Percentiles rank a stretch among this genome's conserved stretches.
Evolutionary conservation across 2,113 vertebrate genomes (phyloP).

Genomic region (Paradoxurus hermaphroditus): DNA sequence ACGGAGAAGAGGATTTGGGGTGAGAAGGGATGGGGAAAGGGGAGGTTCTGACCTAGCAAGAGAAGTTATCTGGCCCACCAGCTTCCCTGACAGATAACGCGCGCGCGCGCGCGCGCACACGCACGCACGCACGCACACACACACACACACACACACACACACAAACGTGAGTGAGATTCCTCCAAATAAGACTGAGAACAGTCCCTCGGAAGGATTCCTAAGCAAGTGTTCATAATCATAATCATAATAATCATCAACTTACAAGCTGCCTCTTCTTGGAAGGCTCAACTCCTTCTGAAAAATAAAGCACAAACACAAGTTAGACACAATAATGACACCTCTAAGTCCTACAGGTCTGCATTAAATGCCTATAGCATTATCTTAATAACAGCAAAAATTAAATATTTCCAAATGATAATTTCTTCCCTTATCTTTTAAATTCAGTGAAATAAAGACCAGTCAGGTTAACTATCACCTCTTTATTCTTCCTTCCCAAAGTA

Average conservation of each 20-base stretch:
- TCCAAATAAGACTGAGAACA: conserved; percentile 5
- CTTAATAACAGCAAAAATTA: conserved; percentile 30
- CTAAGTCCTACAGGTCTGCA: neutral
- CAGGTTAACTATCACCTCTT: neutral
- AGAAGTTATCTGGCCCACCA: neutral
- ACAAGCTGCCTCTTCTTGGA: conserved; percentile 98
- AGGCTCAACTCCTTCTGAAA: conserved; percentile 97
- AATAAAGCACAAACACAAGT: conserved; percentile 61
- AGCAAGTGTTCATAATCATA: neutral
- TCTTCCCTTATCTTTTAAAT: conserved; percentile 39
- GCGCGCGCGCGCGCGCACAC: too few relatives aligned
- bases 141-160: too few relatives aligned
- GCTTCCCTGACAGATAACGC: neutral
- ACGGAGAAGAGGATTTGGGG: neutral
- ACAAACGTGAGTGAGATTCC: neutral
- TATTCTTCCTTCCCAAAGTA: conserved; percentile 22
- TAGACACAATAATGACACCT: conserved; percentile 10
- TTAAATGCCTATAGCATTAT: neutral
- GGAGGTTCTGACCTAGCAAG: neutral
- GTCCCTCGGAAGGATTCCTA: neutral
- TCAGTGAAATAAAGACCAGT: conserved; percentile 39
- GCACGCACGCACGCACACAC: too few relatives aligned
- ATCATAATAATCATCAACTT: conserved; percentile 75
- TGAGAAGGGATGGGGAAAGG: neutral
- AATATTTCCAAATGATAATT: conserved; percentile 22